Percentiles rank a stretch among this genome's conserved stretches.
phyloP scores from a whole-genome alignment of 2,113 vertebrate species.

The Stercorarius parasiticus region DNA sequence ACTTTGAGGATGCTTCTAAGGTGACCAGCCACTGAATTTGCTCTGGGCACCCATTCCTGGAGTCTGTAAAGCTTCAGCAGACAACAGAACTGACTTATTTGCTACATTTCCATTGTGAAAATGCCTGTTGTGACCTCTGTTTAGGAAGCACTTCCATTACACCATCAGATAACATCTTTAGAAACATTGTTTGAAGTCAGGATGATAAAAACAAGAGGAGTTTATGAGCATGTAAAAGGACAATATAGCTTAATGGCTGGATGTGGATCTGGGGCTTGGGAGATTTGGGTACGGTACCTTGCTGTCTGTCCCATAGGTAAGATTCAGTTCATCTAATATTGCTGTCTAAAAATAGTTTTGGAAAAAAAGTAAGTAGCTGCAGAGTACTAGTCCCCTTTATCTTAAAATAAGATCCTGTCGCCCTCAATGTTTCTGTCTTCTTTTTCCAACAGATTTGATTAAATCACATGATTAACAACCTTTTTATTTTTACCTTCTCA shows the following conservation, averaged over 20 bases:
- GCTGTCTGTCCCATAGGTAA: not conserved
- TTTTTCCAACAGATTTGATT: not conserved
- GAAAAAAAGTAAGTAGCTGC: not conserved
- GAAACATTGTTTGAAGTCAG: not conserved
- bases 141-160: not conserved
- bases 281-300: not conserved
- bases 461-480: not conserved
- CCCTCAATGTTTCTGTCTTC: not conserved
- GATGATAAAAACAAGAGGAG: not conserved
- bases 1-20: not conserved
- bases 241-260: not conserved
- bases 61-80: not conserved
- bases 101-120: not conserved
- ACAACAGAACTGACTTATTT: not conserved
- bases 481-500: not conserved
- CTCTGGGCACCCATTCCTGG: not conserved
- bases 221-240: not conserved
- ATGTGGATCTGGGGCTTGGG: not conserved
- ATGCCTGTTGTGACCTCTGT: not conserved
- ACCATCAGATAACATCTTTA: not conserved
- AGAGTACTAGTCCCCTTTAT: not conserved
- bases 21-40: not conserved
- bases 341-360: not conserved
- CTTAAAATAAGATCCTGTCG: not conserved
- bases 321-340: not conserved